Evolutionary conservation across 64 coral and sea anemone species (phyloP).

Genomic region (Montipora foliosa): DNA sequence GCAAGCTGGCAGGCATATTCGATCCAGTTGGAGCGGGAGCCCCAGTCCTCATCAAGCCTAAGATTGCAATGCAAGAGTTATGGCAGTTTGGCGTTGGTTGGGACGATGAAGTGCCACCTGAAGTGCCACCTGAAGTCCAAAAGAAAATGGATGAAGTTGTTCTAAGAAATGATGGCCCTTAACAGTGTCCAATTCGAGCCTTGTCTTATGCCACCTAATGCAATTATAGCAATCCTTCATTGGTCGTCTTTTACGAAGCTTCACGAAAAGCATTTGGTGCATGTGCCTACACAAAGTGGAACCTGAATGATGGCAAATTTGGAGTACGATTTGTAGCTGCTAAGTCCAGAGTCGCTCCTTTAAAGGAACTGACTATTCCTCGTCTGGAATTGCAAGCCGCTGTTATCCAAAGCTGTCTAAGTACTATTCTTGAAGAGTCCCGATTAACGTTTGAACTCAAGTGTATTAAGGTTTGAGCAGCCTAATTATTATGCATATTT

Average conservation of each 20-base stretch:
- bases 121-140: slow-evolving; percentile 45
- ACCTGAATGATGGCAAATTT: background rate
- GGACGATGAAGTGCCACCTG: background rate
- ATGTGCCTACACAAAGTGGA: slow-evolving; percentile 42
- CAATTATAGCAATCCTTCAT: background rate
- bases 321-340: slow-evolving; percentile 34
- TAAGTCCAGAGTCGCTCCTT: slow-evolving; percentile 34
- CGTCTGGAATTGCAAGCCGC: slow-evolving; percentile 61
- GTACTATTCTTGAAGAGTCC: background rate
- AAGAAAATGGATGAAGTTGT: slow-evolving; percentile 51
- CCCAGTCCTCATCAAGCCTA: no score
- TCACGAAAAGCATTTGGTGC: slow-evolving; percentile 42
- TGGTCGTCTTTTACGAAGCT: slow-evolving; percentile 43
- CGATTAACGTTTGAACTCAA: background rate
- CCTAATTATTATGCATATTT: no score
- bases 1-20: no score
- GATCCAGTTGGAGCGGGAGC: no score
- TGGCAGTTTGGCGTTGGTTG: slow-evolving; percentile 50
- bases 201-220: background rate
- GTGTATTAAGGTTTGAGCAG: no score
- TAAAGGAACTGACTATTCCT: slow-evolving; percentile 53
- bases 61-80: slow-evolving; percentile 28
- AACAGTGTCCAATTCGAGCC: slow-evolving; percentile 28
- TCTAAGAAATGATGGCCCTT: slow-evolving; percentile 30
- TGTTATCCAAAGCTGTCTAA: background rate